phyloP scores from a whole-genome alignment of 2,888 invertebrate genomes.

The Iselma pallidipennis region DNA sequence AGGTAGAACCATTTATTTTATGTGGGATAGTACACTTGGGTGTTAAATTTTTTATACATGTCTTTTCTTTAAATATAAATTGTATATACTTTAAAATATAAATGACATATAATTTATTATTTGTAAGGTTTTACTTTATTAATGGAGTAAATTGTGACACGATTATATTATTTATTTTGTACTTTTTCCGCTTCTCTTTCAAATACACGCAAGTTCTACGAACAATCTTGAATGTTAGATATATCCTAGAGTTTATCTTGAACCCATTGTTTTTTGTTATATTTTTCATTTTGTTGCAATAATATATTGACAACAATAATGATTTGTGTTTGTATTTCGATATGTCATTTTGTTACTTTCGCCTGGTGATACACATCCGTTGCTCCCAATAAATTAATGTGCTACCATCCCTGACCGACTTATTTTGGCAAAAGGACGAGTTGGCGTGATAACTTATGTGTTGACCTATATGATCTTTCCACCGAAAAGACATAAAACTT shows the following conservation, averaged over 20 bases:
- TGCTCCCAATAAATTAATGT: not conserved
- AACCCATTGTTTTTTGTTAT: too few relatives aligned
- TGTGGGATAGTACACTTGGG: too few relatives aligned
- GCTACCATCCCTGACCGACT: not conserved
- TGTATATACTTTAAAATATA: not conserved
- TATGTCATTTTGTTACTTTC: not conserved
- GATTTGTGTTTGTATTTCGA: not conserved
- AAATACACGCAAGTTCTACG: too few relatives aligned
- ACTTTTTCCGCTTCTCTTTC: not conserved
- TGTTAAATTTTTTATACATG: not conserved
- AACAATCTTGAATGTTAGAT: too few relatives aligned
- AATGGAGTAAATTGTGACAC: not conserved
- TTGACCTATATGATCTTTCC: not conserved
- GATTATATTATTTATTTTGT: not conserved
- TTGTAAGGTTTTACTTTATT: not conserved
- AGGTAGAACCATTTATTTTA: too few relatives aligned
- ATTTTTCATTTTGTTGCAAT: too few relatives aligned
- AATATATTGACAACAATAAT: too few relatives aligned
- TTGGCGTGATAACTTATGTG: not conserved
- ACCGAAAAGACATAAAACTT: not conserved
- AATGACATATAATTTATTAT: not conserved
- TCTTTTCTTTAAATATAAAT: not conserved
- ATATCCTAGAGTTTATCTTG: too few relatives aligned
- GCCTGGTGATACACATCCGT: not conserved
- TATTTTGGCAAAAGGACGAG: not conserved